Conservation (phyloP, 1,140 invertebrate species). For the Danaus melanippus region DNA sequence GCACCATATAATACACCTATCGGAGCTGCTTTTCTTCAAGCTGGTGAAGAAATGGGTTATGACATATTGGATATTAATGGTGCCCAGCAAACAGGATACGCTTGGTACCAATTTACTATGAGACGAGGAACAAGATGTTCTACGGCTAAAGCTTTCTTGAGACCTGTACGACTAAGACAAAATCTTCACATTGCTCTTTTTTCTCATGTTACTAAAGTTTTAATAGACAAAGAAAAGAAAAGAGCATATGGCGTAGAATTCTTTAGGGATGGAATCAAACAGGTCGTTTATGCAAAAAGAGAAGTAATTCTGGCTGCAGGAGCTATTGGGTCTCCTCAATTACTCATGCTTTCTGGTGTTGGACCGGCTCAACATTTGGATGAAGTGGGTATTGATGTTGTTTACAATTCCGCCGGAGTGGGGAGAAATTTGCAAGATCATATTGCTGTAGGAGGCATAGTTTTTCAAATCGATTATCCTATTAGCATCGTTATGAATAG, state of each 20-base stretch:
- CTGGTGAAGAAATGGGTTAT: slow-evolving; percentile 92
- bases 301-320: slow-evolving; percentile 88
- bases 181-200: slow-evolving; percentile 84
- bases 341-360: slow-evolving; percentile 89
- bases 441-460: slow-evolving; percentile 84
- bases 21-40: slow-evolving; percentile 87
- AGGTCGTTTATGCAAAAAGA: slow-evolving; percentile 78
- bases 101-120: slow-evolving; percentile 87
- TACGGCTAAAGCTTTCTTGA: slow-evolving; percentile 84
- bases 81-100: slow-evolving; percentile 85
- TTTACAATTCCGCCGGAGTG: slow-evolving; percentile 82
- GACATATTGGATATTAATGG: slow-evolving; percentile 85
- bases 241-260: slow-evolving; percentile 85
- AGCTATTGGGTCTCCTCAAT: slow-evolving; percentile 82
- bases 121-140: slow-evolving; percentile 83
- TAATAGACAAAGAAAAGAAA: slow-evolving; percentile 80
- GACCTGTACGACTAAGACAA: slow-evolving; percentile 79
- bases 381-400: slow-evolving; percentile 77
- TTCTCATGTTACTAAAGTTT: slow-evolving; percentile 82
- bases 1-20: slow-evolving; percentile 85
- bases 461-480: slow-evolving; percentile 86
- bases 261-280: slow-evolving; percentile 76
- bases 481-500: slow-evolving; percentile 83
- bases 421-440: slow-evolving; percentile 90
- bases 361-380: slow-evolving; percentile 81